Evolutionary conservation across 1,140 invertebrate genomes (phyloP), one percentile per base, ranked within the genome.

Genomic region (Musca domestica): DNA sequence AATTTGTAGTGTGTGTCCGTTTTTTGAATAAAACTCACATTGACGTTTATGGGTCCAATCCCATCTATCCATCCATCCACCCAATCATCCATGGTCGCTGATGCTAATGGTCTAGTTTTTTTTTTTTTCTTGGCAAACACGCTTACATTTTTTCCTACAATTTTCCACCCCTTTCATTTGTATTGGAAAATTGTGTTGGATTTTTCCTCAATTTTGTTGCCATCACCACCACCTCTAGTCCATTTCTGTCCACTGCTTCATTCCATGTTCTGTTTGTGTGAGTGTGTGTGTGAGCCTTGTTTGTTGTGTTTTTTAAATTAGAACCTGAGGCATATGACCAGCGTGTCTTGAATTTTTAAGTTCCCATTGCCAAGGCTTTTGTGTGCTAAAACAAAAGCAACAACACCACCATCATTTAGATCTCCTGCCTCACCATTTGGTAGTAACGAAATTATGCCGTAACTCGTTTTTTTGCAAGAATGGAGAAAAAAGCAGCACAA

Each of bases 281-380:
- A 2, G 17, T n/a, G 48, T 54, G 22, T 23, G 23, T 54, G 23
- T 54, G 51, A n/a, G 23, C 27, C 54, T 58, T 58, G 30, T 58
- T 58, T 58, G 51, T 54, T 20, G 25, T 58, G 51, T 54, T 20
- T 58, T 58, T 58, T 58, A 58, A 58, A 58, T 58, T 58, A 58
- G 25, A 58, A 58, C 54, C 54, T 58, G 54, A 58, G 25, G 54
- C 54, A 58, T 58, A 58, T 58, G 54, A 58, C 54, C 54, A 58
- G 54, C 54, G 54, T 58, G 54, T 58, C 54, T 58, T 58, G 54
- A 58, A 58, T 58, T 58, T 58, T 58, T 58, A 58, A 58, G 25
- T 58, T 30, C 34, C 10, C 34, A 30, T 30, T 30, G 27, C 3
- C 27, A 41, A n/a, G n/a, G n/a, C n/a, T n/a, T n/a, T n/a, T n/a